A percentile compares a stretch with the other conserved stretches of the same genome.
These are phyloP conservation scores for Zosterops pallidus DNA, from an alignment of 2,113 vertebrate genomes.

Conservation along the genomic window DNA sequence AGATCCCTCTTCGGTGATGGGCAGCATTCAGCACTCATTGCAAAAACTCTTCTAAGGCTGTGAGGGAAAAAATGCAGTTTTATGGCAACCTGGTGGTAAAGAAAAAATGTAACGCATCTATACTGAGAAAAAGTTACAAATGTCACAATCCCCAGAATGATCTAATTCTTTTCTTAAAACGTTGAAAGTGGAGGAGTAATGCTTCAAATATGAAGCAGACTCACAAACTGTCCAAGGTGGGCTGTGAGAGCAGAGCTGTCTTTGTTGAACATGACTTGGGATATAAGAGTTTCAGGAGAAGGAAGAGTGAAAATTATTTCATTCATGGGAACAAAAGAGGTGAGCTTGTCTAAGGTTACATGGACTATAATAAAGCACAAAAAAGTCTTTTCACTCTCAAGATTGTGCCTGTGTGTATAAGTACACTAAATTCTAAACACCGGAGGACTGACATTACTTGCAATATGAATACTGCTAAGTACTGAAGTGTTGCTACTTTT, in stretches of 20 bases:
- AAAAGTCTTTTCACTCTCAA: neutral
- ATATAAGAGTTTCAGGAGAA: neutral
- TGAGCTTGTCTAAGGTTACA: neutral
- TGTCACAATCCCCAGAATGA: neutral
- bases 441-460: neutral
- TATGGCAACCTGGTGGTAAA: neutral
- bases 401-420: neutral
- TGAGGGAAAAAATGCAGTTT: accelerated
- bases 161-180: neutral
- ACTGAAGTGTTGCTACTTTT: neutral
- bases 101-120: neutral
- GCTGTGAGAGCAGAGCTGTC: neutral
- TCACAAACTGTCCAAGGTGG: neutral
- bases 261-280: neutral
- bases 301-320: neutral
- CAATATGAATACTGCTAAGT: neutral
- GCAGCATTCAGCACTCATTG: neutral
- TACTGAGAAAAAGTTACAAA: neutral
- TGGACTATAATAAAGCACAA: neutral
- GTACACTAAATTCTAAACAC: neutral
- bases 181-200: neutral
- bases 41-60: neutral
- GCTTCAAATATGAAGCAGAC: neutral
- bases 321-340: neutral
- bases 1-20: neutral